Evolutionary conservation across 2,113 vertebrate species (phyloP).

Genomic region (Ginglymostoma cirratum): DNA sequence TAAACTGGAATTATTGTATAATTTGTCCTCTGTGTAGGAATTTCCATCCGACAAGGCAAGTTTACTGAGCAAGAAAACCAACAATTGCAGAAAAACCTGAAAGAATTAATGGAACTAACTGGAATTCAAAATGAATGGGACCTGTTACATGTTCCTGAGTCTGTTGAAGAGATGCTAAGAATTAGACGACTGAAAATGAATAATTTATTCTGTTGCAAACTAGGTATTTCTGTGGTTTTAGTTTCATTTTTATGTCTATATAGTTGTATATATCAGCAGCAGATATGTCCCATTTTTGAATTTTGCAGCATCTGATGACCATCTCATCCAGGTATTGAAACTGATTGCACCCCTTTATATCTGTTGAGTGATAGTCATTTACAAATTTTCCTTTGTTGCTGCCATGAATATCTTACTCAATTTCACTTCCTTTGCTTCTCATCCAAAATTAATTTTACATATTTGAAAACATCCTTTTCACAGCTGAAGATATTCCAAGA

Average conservation of each 20-base stretch:
- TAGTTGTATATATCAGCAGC: neutral
- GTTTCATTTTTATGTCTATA: neutral
- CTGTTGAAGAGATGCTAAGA: slow-evolving; percentile 47
- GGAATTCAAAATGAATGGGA: slow-evolving; percentile 59
- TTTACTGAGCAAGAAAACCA: slow-evolving; percentile 60
- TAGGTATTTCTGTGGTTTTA: slow-evolving; percentile 48
- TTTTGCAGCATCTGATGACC: neutral
- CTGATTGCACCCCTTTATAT: neutral
- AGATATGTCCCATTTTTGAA: neutral
- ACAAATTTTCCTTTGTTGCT: neutral
- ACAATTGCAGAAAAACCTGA: slow-evolving; percentile 53
- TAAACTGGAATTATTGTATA: neutral
- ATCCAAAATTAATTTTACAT: slow-evolving; percentile 22
- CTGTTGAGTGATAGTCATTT: neutral
- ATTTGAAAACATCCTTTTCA: slow-evolving; percentile 34
- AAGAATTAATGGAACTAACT: slow-evolving; percentile 51
- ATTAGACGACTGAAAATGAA: slow-evolving; percentile 51
- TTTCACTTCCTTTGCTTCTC: neutral
- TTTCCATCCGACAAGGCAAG: slow-evolving; percentile 56
- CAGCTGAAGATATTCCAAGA: slow-evolving; percentile 58
- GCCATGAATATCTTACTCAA: neutral
- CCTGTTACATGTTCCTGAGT: slow-evolving; percentile 53
- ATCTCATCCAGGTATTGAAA: neutral
- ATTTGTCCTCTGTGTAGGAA: slow-evolving; percentile 46
- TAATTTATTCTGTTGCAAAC: slow-evolving; percentile 49